phyloP scores from a whole-genome alignment of 1,140 invertebrate species.

The Camponotus vicinus region DNA sequence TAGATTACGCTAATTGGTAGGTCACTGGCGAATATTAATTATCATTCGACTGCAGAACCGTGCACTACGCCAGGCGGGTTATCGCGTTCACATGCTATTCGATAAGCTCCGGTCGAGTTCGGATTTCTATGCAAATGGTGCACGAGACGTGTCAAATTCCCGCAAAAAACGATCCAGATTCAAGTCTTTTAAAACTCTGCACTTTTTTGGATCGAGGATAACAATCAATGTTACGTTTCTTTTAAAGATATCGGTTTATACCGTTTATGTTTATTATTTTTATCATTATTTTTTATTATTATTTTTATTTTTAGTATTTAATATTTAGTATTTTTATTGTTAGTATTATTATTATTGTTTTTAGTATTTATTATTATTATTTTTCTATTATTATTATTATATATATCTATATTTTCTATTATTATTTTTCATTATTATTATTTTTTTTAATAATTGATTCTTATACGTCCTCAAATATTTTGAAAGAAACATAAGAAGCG shows the following conservation, averaged over 20 bases:
- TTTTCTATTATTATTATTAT: too few relatives aligned
- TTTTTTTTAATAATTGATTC: not conserved
- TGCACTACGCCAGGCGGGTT: constrained; percentile 15
- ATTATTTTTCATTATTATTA: too few relatives aligned
- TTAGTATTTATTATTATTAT: too few relatives aligned
- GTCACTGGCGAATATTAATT: constrained; percentile 68
- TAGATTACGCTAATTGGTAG: constrained; percentile 63
- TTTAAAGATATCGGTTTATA: not conserved
- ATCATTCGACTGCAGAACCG: constrained; percentile 62
- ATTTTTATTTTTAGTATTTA: too few relatives aligned
- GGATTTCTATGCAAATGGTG: constrained; percentile 53
- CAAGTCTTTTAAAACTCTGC: not conserved
- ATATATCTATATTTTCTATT: too few relatives aligned
- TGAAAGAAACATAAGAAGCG: not conserved
- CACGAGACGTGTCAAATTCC: not conserved
- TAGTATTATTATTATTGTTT: too few relatives aligned
- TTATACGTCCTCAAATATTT: not conserved
- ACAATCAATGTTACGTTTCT: not conserved
- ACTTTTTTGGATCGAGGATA: not conserved
- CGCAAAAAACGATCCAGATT: constrained; percentile 5
- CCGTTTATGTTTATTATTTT: too few relatives aligned
- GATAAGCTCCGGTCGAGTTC: constrained; percentile 37
- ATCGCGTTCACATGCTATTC: constrained; percentile 22
- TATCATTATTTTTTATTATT: too few relatives aligned
- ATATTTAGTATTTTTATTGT: too few relatives aligned